Evolutionary conservation across 2,797 vertebrate species (phyloP).

Genomic region (Melanotaenia parkinsoni): DNA sequence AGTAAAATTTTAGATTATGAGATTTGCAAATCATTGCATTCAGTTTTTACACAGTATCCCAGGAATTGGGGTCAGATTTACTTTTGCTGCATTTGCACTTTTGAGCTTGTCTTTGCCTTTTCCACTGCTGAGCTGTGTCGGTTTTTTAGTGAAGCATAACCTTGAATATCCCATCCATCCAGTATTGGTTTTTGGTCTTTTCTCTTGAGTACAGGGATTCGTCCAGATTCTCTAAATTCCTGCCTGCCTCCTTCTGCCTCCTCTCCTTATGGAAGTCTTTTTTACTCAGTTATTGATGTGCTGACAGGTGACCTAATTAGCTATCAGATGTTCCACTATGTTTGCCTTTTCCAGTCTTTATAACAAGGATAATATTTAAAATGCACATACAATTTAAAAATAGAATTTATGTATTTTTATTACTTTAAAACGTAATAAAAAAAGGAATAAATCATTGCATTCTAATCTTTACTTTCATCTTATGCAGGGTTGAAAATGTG

Average conservation of each 20-base stretch:
- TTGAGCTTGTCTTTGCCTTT: neutral
- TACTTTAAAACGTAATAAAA: neutral
- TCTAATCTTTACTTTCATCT: neutral
- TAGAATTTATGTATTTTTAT: neutral
- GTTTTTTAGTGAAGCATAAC: neutral
- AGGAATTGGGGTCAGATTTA: neutral
- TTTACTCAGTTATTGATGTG: neutral
- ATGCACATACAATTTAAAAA: neutral
- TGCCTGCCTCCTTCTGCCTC: neutral
- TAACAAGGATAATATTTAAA: neutral
- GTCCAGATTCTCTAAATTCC: neutral
- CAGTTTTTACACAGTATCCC: too few species aligned
- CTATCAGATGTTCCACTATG: neutral
- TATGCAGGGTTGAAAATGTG: neutral
- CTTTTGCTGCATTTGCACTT: neutral
- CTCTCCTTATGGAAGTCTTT: too few species aligned
- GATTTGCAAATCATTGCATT: too few species aligned
- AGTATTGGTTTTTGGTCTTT: neutral
- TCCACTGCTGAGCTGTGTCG: neutral
- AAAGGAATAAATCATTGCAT: neutral
- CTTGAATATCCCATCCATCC: neutral
- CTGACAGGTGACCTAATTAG: neutral
- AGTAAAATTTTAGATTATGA: too few species aligned
- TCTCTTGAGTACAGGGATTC: neutral
- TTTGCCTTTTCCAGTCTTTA: neutral